Evolutionary conservation across 1,140 invertebrate genomes (phyloP).

Genomic region (Theocolax elegans): DNA sequence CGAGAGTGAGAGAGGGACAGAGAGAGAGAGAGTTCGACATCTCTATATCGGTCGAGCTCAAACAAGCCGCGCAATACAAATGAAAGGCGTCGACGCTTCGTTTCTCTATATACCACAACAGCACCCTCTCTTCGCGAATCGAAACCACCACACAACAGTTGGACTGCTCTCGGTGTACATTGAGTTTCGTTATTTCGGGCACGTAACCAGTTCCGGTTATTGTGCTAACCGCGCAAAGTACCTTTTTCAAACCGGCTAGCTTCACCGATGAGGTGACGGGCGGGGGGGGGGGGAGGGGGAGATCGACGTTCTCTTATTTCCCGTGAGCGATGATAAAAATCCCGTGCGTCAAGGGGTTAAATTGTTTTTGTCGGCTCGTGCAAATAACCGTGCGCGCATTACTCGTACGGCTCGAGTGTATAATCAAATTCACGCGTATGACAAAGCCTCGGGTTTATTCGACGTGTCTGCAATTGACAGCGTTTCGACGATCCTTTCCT

Average conservation of each 20-base stretch:
- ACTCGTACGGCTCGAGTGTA: slow-evolving; percentile 44
- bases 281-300: too few relatives aligned
- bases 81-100: not conserved
- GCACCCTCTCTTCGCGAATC: too few relatives aligned
- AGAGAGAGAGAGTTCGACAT: not conserved
- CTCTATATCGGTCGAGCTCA: slow-evolving; percentile 16
- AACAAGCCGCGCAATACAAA: slow-evolving; percentile 27
- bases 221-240: slow-evolving; percentile 63
- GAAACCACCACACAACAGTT: too few relatives aligned
- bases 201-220: slow-evolving; percentile 65
- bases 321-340: slow-evolving; percentile 52
- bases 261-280: too few relatives aligned
- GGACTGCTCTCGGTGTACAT: too few relatives aligned
- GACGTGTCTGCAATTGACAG: slow-evolving; percentile 49
- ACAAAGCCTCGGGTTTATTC: slow-evolving; percentile 48
- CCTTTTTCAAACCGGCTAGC: slow-evolving; percentile 55
- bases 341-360: slow-evolving; percentile 47
- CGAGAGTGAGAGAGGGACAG: not conserved
- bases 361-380: slow-evolving; percentile 48
- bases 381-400: not conserved
- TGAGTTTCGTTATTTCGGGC: slow-evolving; percentile 60
- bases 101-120: too few relatives aligned
- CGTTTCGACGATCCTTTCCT: slow-evolving; percentile 44
- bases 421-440: slow-evolving; percentile 49
- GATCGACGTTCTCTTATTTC: slow-evolving; percentile 51